phyloP scores from a whole-genome alignment of 2,797 vertebrate species.

The Toxotes lorentzi region DNA sequence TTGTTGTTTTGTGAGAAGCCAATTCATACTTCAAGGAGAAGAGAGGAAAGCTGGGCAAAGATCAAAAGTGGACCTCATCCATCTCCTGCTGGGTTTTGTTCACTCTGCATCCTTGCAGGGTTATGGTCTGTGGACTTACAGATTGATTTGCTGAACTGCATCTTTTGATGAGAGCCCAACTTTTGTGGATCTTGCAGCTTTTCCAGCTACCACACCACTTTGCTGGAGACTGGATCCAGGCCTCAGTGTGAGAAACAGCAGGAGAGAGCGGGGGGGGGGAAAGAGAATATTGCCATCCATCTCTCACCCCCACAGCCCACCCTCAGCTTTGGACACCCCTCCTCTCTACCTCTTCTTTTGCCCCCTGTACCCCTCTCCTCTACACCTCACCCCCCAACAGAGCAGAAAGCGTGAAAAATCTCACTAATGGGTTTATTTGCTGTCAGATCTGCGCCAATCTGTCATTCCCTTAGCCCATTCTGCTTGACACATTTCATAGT shows the following conservation, averaged over 20 bases:
- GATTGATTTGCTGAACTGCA: slow-evolving; percentile 51
- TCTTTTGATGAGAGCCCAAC: slow-evolving; percentile 52
- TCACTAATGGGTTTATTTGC: slow-evolving; percentile 90
- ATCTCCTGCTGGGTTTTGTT: slow-evolving; percentile 54
- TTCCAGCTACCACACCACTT: slow-evolving; percentile 39
- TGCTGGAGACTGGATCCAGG: slow-evolving; percentile 49
- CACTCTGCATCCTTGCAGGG: slow-evolving; percentile 37
- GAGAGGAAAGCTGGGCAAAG: slow-evolving; percentile 51
- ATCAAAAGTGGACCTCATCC: slow-evolving; percentile 68
- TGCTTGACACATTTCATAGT: slow-evolving; percentile 88
- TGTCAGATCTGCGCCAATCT: slow-evolving; percentile 87
- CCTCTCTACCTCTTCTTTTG: slow-evolving; percentile 71
- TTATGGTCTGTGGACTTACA: slow-evolving; percentile 50
- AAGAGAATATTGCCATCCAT: slow-evolving; percentile 70
- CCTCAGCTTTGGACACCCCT: slow-evolving; percentile 74
- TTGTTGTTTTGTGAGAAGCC: slow-evolving; percentile 47
- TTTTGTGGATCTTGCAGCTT: slow-evolving; percentile 51
- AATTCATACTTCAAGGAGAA: slow-evolving; percentile 54
- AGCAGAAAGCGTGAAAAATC: slow-evolving; percentile 88
- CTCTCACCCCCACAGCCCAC: slow-evolving; percentile 62
- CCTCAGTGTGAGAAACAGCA: slow-evolving; percentile 69
- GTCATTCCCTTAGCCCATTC: slow-evolving; percentile 86
- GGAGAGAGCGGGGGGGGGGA: slow-evolving; percentile 12
- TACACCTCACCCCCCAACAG: slow-evolving; percentile 79
- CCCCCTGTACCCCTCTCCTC: slow-evolving; percentile 62